Evolutionary conservation across 2,113 vertebrate species (phyloP).

Genomic region (Percopsis transmontana): DNA sequence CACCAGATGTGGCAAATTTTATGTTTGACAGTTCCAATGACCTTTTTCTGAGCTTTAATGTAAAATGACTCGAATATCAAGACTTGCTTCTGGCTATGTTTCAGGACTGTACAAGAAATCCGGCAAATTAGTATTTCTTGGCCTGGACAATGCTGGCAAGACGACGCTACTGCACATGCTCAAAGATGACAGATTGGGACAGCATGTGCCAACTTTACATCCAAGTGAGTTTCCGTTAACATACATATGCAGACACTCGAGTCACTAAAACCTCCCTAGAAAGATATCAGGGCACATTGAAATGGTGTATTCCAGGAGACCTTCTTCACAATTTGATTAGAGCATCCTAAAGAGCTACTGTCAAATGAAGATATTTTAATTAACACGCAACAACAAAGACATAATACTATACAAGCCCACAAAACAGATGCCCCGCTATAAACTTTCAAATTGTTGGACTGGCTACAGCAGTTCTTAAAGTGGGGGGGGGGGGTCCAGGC

Average conservation of each 20-base stretch:
- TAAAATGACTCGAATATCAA: neutral
- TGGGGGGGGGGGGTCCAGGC: no score
- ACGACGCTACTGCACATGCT: constrained; percentile 98
- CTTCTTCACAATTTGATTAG: no score
- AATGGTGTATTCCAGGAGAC: no score
- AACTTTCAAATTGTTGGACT: no score
- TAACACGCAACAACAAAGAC: neutral
- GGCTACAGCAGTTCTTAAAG: no score
- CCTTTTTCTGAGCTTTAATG: neutral
- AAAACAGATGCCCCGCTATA: no score
- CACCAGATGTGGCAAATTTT: neutral
- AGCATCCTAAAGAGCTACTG: no score
- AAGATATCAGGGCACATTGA: no score
- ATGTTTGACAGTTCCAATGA: neutral
- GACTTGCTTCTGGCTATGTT: constrained; percentile 47
- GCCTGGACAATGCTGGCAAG: constrained; percentile 98
- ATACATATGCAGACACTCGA: neutral
- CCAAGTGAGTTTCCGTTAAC: constrained; percentile 85
- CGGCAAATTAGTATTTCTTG: constrained; percentile 98
- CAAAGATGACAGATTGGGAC: constrained; percentile 97
- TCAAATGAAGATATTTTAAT: no score
- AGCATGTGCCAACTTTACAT: constrained; percentile 95
- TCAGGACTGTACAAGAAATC: constrained; percentile 98
- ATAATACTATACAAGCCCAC: no score
- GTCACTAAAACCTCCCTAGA: neutral